Percentiles rank a stretch among this genome's conserved stretches.
These are phyloP conservation scores for Sycophila texana DNA, from an alignment of 2,888 invertebrate species.

Conservation along the genomic window DNA sequence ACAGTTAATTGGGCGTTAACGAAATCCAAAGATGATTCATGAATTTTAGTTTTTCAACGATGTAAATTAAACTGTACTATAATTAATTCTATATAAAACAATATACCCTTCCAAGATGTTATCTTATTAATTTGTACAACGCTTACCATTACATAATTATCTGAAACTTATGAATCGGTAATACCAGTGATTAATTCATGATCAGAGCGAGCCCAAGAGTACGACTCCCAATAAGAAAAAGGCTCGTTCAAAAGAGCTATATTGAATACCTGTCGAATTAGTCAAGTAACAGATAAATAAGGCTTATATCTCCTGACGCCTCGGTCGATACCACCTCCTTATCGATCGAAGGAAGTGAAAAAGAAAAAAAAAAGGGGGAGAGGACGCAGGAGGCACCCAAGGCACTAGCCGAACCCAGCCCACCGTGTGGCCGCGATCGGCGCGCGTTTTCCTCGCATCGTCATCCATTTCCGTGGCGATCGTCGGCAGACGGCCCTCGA, in stretches of 20 bases:
- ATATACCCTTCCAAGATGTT: too few species aligned
- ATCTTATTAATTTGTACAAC: too few species aligned
- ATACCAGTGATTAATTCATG: neutral
- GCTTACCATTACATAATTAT: neutral
- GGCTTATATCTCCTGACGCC: slow-evolving; percentile 5
- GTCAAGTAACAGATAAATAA: slow-evolving; percentile 2
- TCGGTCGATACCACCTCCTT: slow-evolving; percentile 5
- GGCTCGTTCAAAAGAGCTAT: slow-evolving; percentile 2
- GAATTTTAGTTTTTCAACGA: too few species aligned
- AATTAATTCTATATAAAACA: too few species aligned
- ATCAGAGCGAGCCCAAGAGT: neutral
- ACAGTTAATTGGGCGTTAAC: too few species aligned
- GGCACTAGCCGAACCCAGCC: neutral
- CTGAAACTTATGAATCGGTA: neutral
- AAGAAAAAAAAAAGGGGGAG: neutral
- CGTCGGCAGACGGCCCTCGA: neutral
- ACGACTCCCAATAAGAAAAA: neutral
- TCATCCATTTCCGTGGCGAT: slow-evolving; percentile 37
- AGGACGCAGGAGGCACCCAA: too few species aligned
- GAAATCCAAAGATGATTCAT: too few species aligned
- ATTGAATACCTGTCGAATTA: slow-evolving; percentile 7
- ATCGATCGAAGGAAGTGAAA: neutral
- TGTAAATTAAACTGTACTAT: too few species aligned
- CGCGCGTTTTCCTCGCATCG: slow-evolving; percentile 9
- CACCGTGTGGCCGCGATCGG: neutral